Base-by-base conservation (phyloP, 2,113 vertebrate genomes). In the Casuarius casuarius region DNA sequence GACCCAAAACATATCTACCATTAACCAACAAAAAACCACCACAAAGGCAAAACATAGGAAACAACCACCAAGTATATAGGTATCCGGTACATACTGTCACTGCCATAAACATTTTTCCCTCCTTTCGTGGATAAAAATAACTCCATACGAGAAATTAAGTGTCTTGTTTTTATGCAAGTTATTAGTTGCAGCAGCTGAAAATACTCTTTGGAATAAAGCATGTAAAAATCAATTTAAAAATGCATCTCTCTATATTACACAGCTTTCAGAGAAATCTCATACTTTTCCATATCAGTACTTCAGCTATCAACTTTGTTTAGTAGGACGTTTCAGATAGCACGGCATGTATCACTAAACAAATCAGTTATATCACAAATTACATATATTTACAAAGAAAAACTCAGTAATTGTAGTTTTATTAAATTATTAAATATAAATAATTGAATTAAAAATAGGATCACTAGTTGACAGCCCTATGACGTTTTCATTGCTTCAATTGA, bases 281-380 rank as follows among this genome's bases (percentile, higher is more conserved):
- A 52, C 87, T 87, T 52, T 79, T n/a, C 71, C 77, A 29, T 82
- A 68, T 44, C 62, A 79, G 89, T 72, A 18, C 73, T 96, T 51
- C 62, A 92, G 91, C 94, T 87, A n/a, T 76, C 22, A 49, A 89
- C 93, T 94, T 91, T 81, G 81, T 87, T 84, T 94, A 94, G 89
- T 91, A 92, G 91, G 21, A 92, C 14, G 67, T 91, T 94, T 78
- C 72, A 86, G 76, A 26, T 1, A 51, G 46, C 48, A 9, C 3
- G 61, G 78, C 85, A 71, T 6, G 15, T 3, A 73, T 48, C 91
- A 74, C 84, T 52, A 84, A 92, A 94, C 89, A 89, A 92, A 92
- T 20, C 87, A 51, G 84, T 91, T 81, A 21, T 73, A 71, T 54
- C 87, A 84, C 76, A 81, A 75, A 77, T 94, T 66, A 56, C 51